Evolutionary conservation across 2,888 invertebrate genomes (phyloP), one percentile per base, ranked within the genome.

Genomic region (Cantharis flavilabris): DNA sequence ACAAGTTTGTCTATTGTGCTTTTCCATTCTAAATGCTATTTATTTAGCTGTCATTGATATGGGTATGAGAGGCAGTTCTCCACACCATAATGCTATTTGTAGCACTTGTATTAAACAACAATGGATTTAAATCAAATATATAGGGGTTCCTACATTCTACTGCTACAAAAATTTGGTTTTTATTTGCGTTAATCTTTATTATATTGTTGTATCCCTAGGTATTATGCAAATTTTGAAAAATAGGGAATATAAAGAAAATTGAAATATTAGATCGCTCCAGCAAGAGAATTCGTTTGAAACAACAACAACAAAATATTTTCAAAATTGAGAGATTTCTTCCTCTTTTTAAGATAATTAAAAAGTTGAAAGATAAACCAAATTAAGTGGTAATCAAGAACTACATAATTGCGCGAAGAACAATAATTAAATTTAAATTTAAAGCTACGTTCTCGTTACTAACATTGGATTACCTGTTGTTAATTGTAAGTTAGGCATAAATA

Each of bases 41-140:
- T 78, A 78, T 78, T 62, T 78, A 75, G 75, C 75, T 78, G 77
- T 78, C 77, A 75, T 63, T 72, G 75, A 75, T 72, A 75, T 75
- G 77, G 77, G 75, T 78, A 23, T 28, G 74, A 70, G 70, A 71
- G 63, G 73, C 73, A 28, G 76, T 69, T 71, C 67, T 70, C 70
- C 75, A 75, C 70, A 62, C 69, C 72, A 75, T 78, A 77, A 77
- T 77, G 70, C 77, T 71, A 77, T 78, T 78, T 72, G 72, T 75
- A 78, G 69, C 77, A 73, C 72, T 77, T 78, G 75, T 72, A 71
- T 69, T 75, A 71, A 78, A 75, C 70, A 75, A 75, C 71, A 77
- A 75, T 75, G 70, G 71, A 78, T 70, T 74, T 78, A 78, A 78
- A 78, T 78, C 77, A 78, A 78, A 78, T 78, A 78, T 72, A 72